Conservation (phyloP, 2,888 invertebrate species). For the Buathra laborator region DNA sequence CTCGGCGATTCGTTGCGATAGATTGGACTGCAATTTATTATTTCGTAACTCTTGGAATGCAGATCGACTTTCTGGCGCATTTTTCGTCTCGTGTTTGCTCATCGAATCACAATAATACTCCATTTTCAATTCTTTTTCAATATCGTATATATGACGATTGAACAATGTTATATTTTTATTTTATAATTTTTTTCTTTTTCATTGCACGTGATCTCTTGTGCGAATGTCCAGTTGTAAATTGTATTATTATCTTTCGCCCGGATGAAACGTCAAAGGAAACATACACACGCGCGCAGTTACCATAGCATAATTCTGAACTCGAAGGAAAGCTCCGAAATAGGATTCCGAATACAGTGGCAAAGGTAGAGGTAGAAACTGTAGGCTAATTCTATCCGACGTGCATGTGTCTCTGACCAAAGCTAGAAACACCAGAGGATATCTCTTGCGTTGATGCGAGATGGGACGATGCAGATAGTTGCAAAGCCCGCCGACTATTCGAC, state of each 20-base stretch:
- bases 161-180: too few species aligned
- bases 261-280: neutral
- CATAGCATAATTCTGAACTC: neutral
- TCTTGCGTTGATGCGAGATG: slow-evolving; percentile 2
- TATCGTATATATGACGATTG: too few species aligned
- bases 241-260: neutral
- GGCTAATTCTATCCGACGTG: slow-evolving; percentile 48
- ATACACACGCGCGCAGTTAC: neutral
- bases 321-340: neutral
- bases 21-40: neutral
- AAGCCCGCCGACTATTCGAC: slow-evolving; percentile 9
- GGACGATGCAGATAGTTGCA: slow-evolving; percentile 10
- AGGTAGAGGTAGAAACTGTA: slow-evolving; percentile 46
- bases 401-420: slow-evolving; percentile 11
- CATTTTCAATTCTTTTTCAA: too few species aligned
- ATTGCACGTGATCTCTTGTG: too few species aligned
- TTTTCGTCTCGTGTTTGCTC: neutral
- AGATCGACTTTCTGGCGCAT: slow-evolving; percentile 6
- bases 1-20: slow-evolving; percentile 12
- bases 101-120: neutral
- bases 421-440: neutral
- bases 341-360: neutral
- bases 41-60: slow-evolving; percentile 15
- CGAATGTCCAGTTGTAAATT: neutral
- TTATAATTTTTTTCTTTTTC: too few species aligned